phyloP scores from a whole-genome alignment of 2,888 invertebrate species.

The Ophonus ardosiacus region DNA sequence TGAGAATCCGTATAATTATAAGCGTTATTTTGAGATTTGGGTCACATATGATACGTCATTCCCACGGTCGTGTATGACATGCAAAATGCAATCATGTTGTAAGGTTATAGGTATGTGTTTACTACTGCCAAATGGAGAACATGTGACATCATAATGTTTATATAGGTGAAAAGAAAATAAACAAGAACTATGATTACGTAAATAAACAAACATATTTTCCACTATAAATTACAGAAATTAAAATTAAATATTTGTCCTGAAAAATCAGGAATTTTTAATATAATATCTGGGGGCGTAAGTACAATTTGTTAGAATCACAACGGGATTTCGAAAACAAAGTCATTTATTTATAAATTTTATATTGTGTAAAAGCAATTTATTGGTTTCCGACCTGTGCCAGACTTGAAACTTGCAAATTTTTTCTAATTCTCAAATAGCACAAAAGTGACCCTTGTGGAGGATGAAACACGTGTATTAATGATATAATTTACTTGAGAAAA shows the following conservation, averaged over 20 bases:
- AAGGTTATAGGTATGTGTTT: not conserved
- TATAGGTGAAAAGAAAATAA: not conserved
- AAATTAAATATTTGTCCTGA: not conserved
- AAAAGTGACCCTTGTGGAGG: too few species aligned
- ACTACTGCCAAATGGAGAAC: constrained; percentile 2
- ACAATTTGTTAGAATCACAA: too few species aligned
- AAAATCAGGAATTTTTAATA: not conserved
- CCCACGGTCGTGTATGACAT: constrained; percentile 30
- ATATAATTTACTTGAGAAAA: too few species aligned
- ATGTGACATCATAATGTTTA: not conserved
- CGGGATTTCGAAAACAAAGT: too few species aligned
- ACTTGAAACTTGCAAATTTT: too few species aligned
- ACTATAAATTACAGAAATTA: not conserved
- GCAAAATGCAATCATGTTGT: constrained; percentile 24
- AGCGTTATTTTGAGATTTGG: constrained; percentile 24
- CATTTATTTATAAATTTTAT: too few species aligned
- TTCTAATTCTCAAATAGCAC: too few species aligned
- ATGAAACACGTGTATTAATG: too few species aligned
- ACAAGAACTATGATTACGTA: not conserved
- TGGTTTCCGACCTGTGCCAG: too few species aligned
- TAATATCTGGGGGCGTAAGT: not conserved
- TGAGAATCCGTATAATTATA: constrained; percentile 27
- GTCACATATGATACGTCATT: constrained; percentile 36
- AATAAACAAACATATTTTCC: not conserved
- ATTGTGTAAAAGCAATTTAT: too few species aligned